These are phyloP conservation scores for Drosophila micromelanica DNA, from an alignment of 1,140 invertebrate species.

Conservation along the genomic window DNA sequence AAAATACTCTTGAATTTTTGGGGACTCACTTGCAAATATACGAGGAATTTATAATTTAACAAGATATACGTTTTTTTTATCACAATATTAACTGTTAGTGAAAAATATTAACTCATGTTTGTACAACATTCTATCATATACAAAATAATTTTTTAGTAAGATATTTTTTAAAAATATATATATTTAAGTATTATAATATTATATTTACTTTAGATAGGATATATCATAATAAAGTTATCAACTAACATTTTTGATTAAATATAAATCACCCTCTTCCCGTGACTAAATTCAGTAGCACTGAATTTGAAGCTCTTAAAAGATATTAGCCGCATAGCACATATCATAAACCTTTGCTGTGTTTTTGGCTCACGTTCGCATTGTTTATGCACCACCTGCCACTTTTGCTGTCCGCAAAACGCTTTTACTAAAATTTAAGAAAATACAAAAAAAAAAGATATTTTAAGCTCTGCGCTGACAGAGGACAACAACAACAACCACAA, in stretches of 20 bases:
- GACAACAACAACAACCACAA: slow-evolving; percentile 50
- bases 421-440: slow-evolving; percentile 56
- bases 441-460: slow-evolving; percentile 23
- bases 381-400: slow-evolving; percentile 59
- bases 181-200: too few relatives aligned
- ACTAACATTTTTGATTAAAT: background rate
- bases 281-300: background rate
- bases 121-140: too few relatives aligned
- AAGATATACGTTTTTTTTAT: too few relatives aligned
- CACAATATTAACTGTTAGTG: too few relatives aligned
- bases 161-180: too few relatives aligned
- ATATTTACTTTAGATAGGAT: too few relatives aligned
- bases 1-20: background rate
- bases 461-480: slow-evolving; percentile 49
- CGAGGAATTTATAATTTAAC: too few relatives aligned
- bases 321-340: slow-evolving; percentile 18
- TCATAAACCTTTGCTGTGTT: slow-evolving; percentile 28
- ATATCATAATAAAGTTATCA: background rate
- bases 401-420: slow-evolving; percentile 51
- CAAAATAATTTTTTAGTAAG: too few relatives aligned
- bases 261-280: background rate
- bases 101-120: too few relatives aligned
- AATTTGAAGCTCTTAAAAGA: slow-evolving; percentile 29
- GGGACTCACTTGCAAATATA: too few relatives aligned
- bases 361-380: slow-evolving; percentile 18